Evolutionary conservation across 1,140 invertebrate species (phyloP), one percentile per base, ranked within the genome.

Genomic region (Fragariocoptes setiger): DNA sequence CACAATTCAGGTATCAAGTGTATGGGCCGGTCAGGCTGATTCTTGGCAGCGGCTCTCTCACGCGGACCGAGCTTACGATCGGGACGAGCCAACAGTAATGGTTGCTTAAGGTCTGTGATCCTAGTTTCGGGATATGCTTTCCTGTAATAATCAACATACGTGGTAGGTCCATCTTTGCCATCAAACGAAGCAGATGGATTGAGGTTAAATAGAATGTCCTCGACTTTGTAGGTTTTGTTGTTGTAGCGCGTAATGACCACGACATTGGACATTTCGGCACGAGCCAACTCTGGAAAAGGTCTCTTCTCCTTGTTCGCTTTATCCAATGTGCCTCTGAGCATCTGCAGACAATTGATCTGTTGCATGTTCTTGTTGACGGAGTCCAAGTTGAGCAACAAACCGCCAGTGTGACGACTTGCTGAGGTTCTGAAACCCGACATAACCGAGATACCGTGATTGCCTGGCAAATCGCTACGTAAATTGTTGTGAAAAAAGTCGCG

Each of bases 101-200:
- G 58, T 46, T 61, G 58, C 2, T 49, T 35, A 8, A 22, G 15
- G 42, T 62, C 56, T 21, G 21, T 19, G 19, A 60, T 53, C n/a
- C n/a, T n/a, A 0, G 41, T 38, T 4, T 57, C 54, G 16, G 52
- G 48, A 40, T 63, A 56, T 35, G 55, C 50, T 35, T 51, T 21
- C 19, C 44, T 43, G 44, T 62, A 63, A 47, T 63, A 63, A 5
- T 62, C 53, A 49, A 41, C 43, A 43, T 74, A 76, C 0, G 66
- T 58, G 0, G 75, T 63, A 15, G 63, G 62, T 0, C 66, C 64
- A 47, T 64, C 65, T 21, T 61, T 62, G 19, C 62, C 62, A 2
- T 55, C 63, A 43, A 64, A 64, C 1, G 48, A 56, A 1, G 68
- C 65, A 35, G 51, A 42, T 2, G 61, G 60, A 41, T 47, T 55